Evolutionary conservation across 2,797 vertebrate species (phyloP).

Genomic region (Choloepus didactylus): DNA sequence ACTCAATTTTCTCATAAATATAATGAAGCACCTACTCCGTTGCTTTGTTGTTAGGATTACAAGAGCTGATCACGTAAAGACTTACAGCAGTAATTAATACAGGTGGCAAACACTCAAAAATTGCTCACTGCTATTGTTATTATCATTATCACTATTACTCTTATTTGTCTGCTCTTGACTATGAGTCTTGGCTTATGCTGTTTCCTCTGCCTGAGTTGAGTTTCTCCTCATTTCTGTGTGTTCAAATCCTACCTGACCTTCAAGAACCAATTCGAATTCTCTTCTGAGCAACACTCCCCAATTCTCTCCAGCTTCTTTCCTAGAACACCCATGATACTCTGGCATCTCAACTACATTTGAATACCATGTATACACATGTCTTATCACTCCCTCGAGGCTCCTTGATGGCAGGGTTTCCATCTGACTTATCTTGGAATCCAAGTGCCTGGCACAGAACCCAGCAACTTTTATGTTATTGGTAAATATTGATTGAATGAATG

Average conservation of each 20-base stretch:
- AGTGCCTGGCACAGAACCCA: neutral
- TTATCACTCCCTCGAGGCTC: neutral
- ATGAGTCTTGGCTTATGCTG: neutral
- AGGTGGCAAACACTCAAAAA: neutral
- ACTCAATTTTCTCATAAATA: slow-evolving; percentile 9
- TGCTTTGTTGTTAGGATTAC: neutral
- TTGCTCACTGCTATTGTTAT: neutral
- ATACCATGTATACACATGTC: neutral
- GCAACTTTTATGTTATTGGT: neutral
- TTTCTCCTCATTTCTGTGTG: neutral
- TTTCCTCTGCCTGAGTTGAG: neutral
- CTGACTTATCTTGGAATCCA: slow-evolving; percentile 19
- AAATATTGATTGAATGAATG: neutral
- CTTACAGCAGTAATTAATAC: neutral
- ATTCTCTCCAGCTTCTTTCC: neutral
- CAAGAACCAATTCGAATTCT: neutral
- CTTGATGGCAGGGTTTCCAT: neutral
- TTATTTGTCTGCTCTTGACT: neutral
- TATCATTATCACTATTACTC: neutral
- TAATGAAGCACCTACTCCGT: neutral
- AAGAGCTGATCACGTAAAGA: neutral
- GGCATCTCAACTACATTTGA: neutral
- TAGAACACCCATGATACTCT: neutral
- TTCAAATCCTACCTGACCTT: neutral
- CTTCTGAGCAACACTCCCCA: neutral